Base-by-base conservation (phyloP, 1,140 invertebrate species). In the Ceratina calcarata region DNA sequence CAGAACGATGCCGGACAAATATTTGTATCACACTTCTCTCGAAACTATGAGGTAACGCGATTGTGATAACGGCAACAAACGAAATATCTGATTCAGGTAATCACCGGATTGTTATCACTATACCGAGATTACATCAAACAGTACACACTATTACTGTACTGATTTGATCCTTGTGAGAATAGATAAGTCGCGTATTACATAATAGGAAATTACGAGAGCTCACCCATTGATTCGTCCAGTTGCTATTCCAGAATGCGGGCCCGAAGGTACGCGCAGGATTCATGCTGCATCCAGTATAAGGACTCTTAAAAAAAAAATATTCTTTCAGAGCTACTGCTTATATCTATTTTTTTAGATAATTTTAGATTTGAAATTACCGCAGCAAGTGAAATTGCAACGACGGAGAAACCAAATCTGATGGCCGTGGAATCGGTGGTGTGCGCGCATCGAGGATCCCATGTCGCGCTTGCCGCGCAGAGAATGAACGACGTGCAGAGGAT, bases 201-300 rank as follows among this genome's bases (percentile, higher is more conserved):
- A 49, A 45, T 45, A 8, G 8, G 37, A 45, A 45, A 45, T 45
- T 45, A 27, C n/a, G 22, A 0, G 8, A 51, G 0, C 81, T 86
- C 78, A 97, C 95, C 97, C 97, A 98, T 84, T 97, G 96, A 82
- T 94, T 72, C 0, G 90, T 86, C 95, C 96, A 98, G 57, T 93
- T 90, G 1, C 92, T 93, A 67, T 95, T 95, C 87, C 96, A 95
- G 10, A 97, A 82, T 1, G 96, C 96, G 0, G 97, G 96, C 0
- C 94, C 96, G 70, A 97, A 95, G 37, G 95, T 95, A 83, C 96
- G 94, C 0, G 96, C 96, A 3, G 97, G 96, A 90, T 97, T 97
- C 95, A 97, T 96, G 85, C 96, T 96, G 49, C 95, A 95, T 0
- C 96, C 96, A 2, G 96, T 96, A 82, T 94, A 96, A 49, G 94